Evolutionary conservation across 2,797 vertebrate species (phyloP).

Genomic region (Delichon dasypus): DNA sequence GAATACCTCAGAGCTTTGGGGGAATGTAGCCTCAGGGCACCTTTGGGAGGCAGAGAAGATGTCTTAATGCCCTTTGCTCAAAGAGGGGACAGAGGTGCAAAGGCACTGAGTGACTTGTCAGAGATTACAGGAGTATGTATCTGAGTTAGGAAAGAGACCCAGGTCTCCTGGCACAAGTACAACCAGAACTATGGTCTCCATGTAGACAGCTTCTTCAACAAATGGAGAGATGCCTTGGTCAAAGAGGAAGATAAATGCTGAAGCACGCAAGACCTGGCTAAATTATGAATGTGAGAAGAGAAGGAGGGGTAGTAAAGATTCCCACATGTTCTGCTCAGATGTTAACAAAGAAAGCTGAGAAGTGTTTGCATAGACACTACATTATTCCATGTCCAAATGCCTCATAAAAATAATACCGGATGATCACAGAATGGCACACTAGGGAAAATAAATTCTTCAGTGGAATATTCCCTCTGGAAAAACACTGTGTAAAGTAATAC

Average conservation of each 20-base stretch:
- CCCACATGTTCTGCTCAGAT: slow-evolving; percentile 73
- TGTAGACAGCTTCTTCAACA: background rate
- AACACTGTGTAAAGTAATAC: slow-evolving; percentile 74
- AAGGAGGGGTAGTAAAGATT: slow-evolving; percentile 53
- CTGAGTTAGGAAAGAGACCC: background rate
- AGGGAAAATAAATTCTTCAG: slow-evolving; percentile 70
- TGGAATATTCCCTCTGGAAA: slow-evolving; percentile 68
- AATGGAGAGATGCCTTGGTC: background rate
- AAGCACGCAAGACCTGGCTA: background rate
- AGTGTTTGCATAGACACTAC: slow-evolving; percentile 76
- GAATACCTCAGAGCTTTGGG: background rate
- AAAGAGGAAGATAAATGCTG: background rate
- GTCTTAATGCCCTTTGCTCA: background rate
- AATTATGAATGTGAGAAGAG: slow-evolving; percentile 63
- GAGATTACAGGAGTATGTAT: background rate
- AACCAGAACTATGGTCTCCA: background rate
- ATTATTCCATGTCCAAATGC: slow-evolving; percentile 75
- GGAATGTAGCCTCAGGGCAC: slow-evolving; percentile 15
- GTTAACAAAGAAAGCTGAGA: slow-evolving; percentile 77
- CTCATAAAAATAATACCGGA: slow-evolving; percentile 75
- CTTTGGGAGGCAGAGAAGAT: slow-evolving; percentile 4
- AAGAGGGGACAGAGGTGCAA: background rate
- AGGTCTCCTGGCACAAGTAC: background rate
- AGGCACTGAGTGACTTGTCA: background rate
- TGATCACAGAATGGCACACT: slow-evolving; percentile 65